Percentiles rank a stretch among this genome's conserved stretches.
phyloP scores from a whole-genome alignment of 1,140 invertebrate genomes.

The Dryas iulia region DNA sequence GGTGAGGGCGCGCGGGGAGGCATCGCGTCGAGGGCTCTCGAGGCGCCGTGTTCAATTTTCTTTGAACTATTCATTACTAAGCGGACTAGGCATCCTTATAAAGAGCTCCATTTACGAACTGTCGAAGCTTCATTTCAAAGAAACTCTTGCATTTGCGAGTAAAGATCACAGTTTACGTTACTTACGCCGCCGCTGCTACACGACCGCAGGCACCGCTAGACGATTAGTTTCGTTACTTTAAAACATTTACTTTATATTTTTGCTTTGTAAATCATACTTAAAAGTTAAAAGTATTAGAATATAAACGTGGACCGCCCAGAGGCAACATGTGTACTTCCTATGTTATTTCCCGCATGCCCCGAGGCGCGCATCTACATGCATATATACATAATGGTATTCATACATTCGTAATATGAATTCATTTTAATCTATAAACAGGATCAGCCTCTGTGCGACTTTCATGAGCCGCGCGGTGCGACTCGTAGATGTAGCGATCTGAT shows the following conservation, averaged over 20 bases:
- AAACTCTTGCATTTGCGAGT: background rate
- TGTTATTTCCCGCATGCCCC: background rate
- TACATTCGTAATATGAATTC: background rate
- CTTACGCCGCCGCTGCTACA: background rate
- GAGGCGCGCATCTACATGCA: background rate
- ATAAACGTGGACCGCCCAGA: background rate
- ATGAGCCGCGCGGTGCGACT: background rate
- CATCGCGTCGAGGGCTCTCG: background rate
- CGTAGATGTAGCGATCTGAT: background rate
- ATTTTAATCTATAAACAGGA: background rate
- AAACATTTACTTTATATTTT: background rate
- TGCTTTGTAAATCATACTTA: background rate
- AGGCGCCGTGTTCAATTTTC: slow-evolving; percentile 1
- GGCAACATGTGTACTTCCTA: background rate
- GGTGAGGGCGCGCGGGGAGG: background rate
- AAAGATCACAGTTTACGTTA: background rate
- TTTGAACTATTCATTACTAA: slow-evolving; percentile 5
- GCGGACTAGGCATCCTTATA: background rate
- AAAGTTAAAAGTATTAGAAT: background rate
- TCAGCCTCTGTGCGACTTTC: background rate
- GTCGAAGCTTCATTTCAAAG: background rate
- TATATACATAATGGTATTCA: background rate
- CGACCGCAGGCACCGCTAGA: background rate
- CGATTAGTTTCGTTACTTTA: background rate
- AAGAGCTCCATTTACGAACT: slow-evolving; percentile 2